These are phyloP conservation scores for Thalpophila matura DNA, from an alignment of 2,888 invertebrate genomes.

Conservation along the genomic window DNA sequence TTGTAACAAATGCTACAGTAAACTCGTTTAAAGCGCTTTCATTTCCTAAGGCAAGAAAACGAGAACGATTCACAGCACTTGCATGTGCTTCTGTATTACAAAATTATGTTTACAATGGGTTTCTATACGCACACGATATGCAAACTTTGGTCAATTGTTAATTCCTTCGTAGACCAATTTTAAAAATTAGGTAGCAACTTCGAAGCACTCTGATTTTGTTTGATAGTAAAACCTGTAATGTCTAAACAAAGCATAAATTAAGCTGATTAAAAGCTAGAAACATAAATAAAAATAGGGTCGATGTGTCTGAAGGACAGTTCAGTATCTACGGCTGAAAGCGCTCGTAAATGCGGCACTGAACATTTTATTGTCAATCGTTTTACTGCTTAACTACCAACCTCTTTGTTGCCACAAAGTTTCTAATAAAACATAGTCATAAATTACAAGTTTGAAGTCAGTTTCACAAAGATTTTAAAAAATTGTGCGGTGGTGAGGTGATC, in stretches of 20 bases:
- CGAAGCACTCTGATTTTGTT: conserved; percentile 3
- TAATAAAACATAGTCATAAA: conserved; percentile 39
- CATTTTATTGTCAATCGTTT: conserved; percentile 51
- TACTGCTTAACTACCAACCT: conserved; percentile 35
- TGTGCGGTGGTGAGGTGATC: not conserved
- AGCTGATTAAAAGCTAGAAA: conserved; percentile 49
- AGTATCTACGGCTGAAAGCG: conserved; percentile 35
- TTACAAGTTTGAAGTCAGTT: conserved; percentile 22
- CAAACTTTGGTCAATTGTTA: not conserved
- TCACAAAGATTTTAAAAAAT: not conserved
- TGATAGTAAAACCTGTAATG: conserved; percentile 26
- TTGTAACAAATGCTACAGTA: conserved; percentile 27
- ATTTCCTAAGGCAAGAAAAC: conserved; percentile 26
- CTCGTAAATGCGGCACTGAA: conserved; percentile 59
- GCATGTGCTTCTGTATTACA: conserved; percentile 24
- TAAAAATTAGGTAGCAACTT: not conserved
- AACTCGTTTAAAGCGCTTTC: conserved; percentile 11
- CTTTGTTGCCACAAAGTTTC: conserved; percentile 29
- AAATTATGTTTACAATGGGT: conserved; percentile 25
- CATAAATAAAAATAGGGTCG: conserved; percentile 56
- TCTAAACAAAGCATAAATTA: conserved; percentile 35
- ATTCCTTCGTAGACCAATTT: conserved; percentile 5
- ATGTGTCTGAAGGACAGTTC: conserved; percentile 58
- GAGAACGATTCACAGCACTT: conserved; percentile 22
- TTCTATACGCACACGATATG: conserved; percentile 1